Percentiles rank a stretch among this genome's conserved stretches.
These are phyloP conservation scores for Nothura maculosa DNA, from an alignment of 2,797 vertebrate species.

Conservation along the genomic window DNA sequence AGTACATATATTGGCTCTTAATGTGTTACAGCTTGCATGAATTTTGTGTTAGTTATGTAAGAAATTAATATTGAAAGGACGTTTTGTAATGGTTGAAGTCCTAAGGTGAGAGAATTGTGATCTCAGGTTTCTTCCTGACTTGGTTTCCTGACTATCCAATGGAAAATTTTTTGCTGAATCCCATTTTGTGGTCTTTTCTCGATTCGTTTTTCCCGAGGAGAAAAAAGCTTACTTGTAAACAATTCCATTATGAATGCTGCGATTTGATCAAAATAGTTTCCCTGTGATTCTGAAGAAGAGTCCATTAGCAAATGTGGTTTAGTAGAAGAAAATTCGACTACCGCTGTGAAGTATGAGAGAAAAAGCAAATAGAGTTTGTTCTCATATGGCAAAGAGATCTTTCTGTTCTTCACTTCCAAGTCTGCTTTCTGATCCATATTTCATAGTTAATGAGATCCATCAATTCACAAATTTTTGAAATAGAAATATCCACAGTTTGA, in stretches of 20 bases:
- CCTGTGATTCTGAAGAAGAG: not conserved
- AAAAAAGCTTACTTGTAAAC: not conserved
- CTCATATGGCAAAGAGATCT: not conserved
- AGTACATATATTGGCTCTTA: not conserved
- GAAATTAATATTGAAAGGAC: not conserved
- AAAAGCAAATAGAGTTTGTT: not conserved
- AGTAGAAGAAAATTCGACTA: not conserved
- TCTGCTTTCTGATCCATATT: slow-evolving; percentile 23
- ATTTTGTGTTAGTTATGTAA: not conserved
- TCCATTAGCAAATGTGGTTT: not conserved
- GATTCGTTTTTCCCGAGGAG: not conserved
- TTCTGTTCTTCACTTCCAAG: slow-evolving; percentile 31
- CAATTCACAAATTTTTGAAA: not conserved
- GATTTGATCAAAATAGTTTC: not conserved
- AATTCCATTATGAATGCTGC: not conserved
- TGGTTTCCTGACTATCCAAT: not conserved
- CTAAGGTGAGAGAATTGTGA: not conserved
- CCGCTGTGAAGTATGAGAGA: not conserved
- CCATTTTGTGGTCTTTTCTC: not conserved
- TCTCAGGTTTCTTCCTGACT: slow-evolving; percentile 1
- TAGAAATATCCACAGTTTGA: slow-evolving; percentile 3
- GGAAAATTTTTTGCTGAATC: not conserved
- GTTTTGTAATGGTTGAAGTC: not conserved
- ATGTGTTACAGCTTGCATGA: not conserved
- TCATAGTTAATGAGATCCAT: slow-evolving; percentile 30